phyloP scores from a whole-genome alignment of 2,113 vertebrate species.

The Psilopogon haemacephalus region DNA sequence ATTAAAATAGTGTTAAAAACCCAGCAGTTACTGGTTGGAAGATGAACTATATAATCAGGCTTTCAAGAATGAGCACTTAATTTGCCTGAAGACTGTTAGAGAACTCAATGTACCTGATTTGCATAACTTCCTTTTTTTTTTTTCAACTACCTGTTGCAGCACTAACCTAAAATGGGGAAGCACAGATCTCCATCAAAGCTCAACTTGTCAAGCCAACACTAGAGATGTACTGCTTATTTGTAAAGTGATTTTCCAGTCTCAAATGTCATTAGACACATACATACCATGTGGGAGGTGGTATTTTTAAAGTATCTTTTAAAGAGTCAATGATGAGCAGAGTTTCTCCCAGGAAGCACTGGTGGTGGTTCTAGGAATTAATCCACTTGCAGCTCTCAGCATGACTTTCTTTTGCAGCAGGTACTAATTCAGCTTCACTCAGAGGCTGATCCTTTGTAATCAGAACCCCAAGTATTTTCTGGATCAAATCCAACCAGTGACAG shows the following conservation, averaged over 20 bases:
- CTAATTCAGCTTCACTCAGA: neutral
- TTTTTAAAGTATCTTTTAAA: neutral
- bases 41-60: conserved; percentile 33
- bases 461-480: neutral
- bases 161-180: neutral
- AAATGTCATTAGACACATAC: neutral
- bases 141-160: neutral
- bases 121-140: conserved; percentile 14
- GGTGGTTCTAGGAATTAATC: neutral
- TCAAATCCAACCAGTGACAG: neutral
- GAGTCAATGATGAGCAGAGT: neutral
- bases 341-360: neutral
- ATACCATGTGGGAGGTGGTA: neutral
- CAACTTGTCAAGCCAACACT: neutral
- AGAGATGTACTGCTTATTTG: neutral
- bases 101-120: conserved; percentile 33
- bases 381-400: neutral
- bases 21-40: neutral
- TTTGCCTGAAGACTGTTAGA: conserved; percentile 27
- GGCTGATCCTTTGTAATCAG: neutral
- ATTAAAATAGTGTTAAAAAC: conserved; percentile 14
- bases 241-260: neutral
- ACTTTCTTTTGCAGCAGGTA: neutral
- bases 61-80: conserved; percentile 44
- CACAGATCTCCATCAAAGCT: neutral